Evolutionary conservation across 2,113 vertebrate species (phyloP), one percentile per base, ranked within the genome.

Genomic region (Proteles cristata): DNA sequence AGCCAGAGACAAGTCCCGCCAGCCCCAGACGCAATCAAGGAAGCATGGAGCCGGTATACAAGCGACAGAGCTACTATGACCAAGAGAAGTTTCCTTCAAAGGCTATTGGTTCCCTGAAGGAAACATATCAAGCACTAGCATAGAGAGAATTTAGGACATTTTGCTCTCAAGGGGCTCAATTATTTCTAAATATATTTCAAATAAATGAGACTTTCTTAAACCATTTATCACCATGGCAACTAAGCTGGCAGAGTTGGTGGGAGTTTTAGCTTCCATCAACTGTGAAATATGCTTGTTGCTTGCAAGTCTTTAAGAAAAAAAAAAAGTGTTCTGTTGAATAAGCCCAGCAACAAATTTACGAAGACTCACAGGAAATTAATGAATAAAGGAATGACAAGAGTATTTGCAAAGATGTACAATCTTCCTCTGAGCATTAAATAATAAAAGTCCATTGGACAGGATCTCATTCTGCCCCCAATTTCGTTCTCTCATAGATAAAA

Each of bases 111-210:
- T 16, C 74, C 84, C 96, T n/a, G 28, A 95, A 97, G 92, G 65
- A 89, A 94, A 87, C 14, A 1, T 63, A 96, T 79, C 87, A 93
- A 96, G 80, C n/a, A 90, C 80, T 33, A 61, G 14, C 16, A 7
- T 1, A 71, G 80, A 85, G 73, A 92, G 81, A 98, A 95, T 97
- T 96, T 61, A 96, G 96, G 97, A 96, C 95, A 96, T 94, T 92
- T 97, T 95, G 93, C 93, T 97, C 97, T 97, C 97, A 90, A 88
- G 95, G 97, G 97, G 84, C 76, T 97, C 97, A 98, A 97, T 98
- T 98, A 98, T 98, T 98, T 97, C 97, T 98, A 98, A 98, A 97
- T 98, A 98, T 98, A 98, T 97, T 97, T 94, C 97, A 98, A 97
- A 98, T 98, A 97, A 98, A 96, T 93, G 90, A 98, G 93, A 95